Evolutionary conservation across 1,140 invertebrate genomes (phyloP).

Genomic region (Heliconius nattereri): DNA sequence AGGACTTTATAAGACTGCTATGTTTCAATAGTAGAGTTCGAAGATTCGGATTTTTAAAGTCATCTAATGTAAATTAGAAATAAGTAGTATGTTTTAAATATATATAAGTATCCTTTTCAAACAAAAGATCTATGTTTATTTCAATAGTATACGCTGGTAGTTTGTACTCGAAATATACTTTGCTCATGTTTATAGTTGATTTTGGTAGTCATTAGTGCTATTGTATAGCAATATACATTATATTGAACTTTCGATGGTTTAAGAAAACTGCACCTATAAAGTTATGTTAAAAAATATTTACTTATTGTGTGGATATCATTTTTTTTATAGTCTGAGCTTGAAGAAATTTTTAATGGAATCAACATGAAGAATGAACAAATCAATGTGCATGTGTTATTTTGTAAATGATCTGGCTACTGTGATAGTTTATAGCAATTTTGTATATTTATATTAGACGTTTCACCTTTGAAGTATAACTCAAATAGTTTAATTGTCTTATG

Average conservation of each 20-base stretch:
- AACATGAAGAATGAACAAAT: neutral
- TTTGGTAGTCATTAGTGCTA: neutral
- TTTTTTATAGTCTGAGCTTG: neutral
- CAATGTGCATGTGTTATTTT: neutral
- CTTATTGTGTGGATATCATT: neutral
- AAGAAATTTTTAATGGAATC: neutral
- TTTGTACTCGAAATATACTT: neutral
- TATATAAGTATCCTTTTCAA: neutral
- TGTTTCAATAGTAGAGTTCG: neutral
- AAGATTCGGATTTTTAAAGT: neutral
- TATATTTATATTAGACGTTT: neutral
- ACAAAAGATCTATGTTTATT: neutral
- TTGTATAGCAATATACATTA: neutral
- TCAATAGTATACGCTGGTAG: neutral
- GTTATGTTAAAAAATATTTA: too few species aligned
- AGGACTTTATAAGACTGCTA: slow-evolving; percentile 28
- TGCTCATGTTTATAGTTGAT: neutral
- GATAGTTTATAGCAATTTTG: slow-evolving; percentile 32
- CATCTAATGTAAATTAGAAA: neutral
- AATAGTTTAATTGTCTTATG: neutral
- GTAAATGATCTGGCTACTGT: slow-evolving; percentile 40
- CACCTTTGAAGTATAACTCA: neutral
- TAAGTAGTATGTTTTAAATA: neutral
- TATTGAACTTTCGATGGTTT: neutral
- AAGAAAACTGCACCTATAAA: too few species aligned